Evolutionary conservation across 2,888 invertebrate species (phyloP).

Genomic region (Brachyptera risi): DNA sequence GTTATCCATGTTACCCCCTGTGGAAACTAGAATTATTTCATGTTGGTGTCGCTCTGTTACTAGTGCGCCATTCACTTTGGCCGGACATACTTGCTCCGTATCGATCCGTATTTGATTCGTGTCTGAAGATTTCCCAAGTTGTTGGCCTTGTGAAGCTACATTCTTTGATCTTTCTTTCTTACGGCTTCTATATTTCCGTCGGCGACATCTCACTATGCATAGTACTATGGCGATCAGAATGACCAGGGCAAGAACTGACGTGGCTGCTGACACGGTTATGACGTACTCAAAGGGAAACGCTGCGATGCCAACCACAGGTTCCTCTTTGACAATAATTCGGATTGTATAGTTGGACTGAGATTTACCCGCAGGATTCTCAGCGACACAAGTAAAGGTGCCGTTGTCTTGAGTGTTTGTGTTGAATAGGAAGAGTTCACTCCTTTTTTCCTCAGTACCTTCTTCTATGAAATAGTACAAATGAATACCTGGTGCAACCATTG

Average conservation of each 20-base stretch:
- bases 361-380: constrained; percentile 79
- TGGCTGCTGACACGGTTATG: constrained; percentile 63
- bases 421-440: constrained; percentile 73
- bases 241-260: constrained; percentile 60
- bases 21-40: constrained; percentile 47
- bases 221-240: constrained; percentile 62
- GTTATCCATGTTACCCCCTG: constrained; percentile 31
- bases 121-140: constrained; percentile 38
- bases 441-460: constrained; percentile 68
- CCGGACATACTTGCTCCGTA: constrained; percentile 46
- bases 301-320: constrained; percentile 63
- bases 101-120: constrained; percentile 48
- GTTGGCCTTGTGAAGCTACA: constrained; percentile 54
- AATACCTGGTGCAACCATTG: constrained; percentile 60
- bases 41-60: constrained; percentile 52
- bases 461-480: constrained; percentile 68
- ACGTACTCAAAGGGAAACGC: constrained; percentile 67
- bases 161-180: constrained; percentile 41
- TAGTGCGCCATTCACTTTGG: constrained; percentile 52
- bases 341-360: constrained; percentile 78
- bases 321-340: constrained; percentile 67
- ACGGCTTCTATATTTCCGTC: constrained; percentile 39
- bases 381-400: constrained; percentile 80
- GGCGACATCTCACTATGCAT: constrained; percentile 38
- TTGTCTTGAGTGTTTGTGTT: constrained; percentile 76